A percentile compares a stretch with the other conserved stretches of the same genome.
phyloP scores from a whole-genome alignment of 2,797 vertebrate genomes.

The Enteromius viviparus region DNA sequence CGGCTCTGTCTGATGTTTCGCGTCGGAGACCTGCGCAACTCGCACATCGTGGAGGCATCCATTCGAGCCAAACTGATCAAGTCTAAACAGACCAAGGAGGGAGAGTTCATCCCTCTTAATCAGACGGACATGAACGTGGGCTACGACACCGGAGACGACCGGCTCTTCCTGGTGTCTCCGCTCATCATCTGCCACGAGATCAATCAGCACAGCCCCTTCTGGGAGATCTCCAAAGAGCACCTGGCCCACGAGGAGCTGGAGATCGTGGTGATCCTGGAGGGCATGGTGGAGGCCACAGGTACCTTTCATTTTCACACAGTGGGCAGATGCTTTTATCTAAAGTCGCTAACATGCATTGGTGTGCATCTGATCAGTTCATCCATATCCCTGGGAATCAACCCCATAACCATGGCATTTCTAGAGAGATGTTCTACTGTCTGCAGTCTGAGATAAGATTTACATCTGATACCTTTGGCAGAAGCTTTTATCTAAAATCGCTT shows the following conservation, averaged over 20 bases:
- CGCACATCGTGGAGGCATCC: constrained; percentile 98
- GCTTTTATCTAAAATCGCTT: background rate
- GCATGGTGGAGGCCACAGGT: constrained; percentile 99
- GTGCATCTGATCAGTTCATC: too few relatives aligned
- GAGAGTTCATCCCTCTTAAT: constrained; percentile 98
- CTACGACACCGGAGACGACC: constrained; percentile 96
- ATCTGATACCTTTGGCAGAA: too few relatives aligned
- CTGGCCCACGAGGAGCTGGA: constrained; percentile 93
- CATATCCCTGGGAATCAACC: background rate
- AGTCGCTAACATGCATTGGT: background rate
- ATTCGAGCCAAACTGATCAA: constrained; percentile 98
- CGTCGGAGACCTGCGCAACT: constrained; percentile 97
- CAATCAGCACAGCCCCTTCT: constrained; percentile 97
- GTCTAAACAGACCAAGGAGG: constrained; percentile 99
- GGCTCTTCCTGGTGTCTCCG: constrained; percentile 97
- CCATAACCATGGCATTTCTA: background rate
- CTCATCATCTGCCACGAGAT: constrained; percentile 99
- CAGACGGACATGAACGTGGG: constrained; percentile 99
- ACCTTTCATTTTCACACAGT: constrained; percentile 56
- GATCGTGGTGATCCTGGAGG: constrained; percentile 98
- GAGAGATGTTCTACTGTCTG: too few relatives aligned
- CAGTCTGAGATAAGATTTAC: too few relatives aligned
- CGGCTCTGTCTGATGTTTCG: constrained; percentile 98
- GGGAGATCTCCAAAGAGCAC: constrained; percentile 93
- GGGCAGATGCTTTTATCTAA: background rate